Evolutionary conservation across 2,888 invertebrate species (phyloP).

Genomic region (Hirtodrosophila trivittata): DNA sequence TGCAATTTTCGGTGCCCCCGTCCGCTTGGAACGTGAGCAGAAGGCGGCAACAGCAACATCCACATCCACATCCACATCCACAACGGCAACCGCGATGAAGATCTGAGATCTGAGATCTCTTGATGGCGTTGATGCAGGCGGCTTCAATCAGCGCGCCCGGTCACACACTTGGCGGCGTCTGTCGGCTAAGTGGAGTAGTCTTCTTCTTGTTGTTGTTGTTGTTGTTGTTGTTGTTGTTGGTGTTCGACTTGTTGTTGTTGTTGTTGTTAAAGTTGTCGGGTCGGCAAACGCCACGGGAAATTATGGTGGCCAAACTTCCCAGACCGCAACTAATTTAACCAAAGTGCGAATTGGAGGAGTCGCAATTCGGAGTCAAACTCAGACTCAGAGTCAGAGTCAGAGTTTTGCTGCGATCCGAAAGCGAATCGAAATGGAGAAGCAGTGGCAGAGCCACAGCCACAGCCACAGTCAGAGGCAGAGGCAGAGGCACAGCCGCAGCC

Average conservation of each 20-base stretch:
- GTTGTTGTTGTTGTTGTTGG: constrained; percentile 35
- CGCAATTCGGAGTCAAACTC: constrained; percentile 70
- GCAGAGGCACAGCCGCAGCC: constrained; percentile 2
- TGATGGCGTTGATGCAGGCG: constrained; percentile 79
- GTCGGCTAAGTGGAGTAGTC: constrained; percentile 59
- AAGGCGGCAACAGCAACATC: constrained; percentile 63
- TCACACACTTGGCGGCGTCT: constrained; percentile 75
- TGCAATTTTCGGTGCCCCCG: constrained; percentile 70
- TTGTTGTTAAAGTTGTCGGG: constrained; percentile 63
- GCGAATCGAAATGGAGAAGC: constrained; percentile 66
- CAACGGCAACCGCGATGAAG: constrained; percentile 51
- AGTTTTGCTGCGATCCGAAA: constrained; percentile 52
- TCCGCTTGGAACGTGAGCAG: constrained; percentile 65
- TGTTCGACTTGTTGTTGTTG: constrained; percentile 29
- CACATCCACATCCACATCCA: constrained; percentile 33
- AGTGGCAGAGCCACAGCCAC: constrained; percentile 10
- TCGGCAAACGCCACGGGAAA: constrained; percentile 80
- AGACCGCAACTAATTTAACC: constrained; percentile 80
- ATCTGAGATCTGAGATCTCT: constrained; percentile 67
- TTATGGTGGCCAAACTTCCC: constrained; percentile 80
- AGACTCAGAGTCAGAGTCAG: constrained; percentile 31
- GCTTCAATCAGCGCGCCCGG: constrained; percentile 75
- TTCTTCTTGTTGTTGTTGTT: constrained; percentile 43
- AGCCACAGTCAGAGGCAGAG: constrained; percentile 2
- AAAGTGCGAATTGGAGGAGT: constrained; percentile 81